phyloP scores from a whole-genome alignment of 2,113 vertebrate species.

The Pseudonaja textilis region DNA sequence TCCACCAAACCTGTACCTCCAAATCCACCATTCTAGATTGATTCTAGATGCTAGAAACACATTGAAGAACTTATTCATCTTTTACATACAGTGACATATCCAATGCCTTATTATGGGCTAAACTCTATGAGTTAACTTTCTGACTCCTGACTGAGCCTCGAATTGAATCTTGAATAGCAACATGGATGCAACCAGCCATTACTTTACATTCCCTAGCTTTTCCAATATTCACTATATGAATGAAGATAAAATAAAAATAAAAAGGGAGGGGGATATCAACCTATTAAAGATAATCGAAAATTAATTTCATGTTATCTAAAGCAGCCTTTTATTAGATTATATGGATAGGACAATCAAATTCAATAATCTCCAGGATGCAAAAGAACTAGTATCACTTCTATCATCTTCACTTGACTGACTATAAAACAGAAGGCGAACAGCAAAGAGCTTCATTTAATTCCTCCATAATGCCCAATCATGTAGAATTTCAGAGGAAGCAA shows the following conservation, averaged over 20 bases:
- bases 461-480: neutral
- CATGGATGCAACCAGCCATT: neutral
- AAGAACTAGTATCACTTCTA: neutral
- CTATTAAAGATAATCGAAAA: neutral
- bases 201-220: neutral
- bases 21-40: neutral
- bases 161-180: neutral
- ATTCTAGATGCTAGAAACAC: neutral
- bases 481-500: neutral
- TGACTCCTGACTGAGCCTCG: neutral
- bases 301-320: neutral
- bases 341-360: neutral
- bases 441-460: neutral
- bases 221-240: neutral
- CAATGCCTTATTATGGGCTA: neutral
- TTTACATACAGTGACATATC: neutral
- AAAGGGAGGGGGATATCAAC: neutral
- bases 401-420: neutral
- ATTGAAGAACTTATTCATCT: neutral
- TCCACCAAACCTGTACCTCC: neutral
- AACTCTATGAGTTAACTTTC: neutral
- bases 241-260: neutral
- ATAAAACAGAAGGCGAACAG: neutral
- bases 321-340: neutral
- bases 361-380: neutral